phyloP scores from a whole-genome alignment of 2,888 invertebrate species.

The Eilema sororculum region DNA sequence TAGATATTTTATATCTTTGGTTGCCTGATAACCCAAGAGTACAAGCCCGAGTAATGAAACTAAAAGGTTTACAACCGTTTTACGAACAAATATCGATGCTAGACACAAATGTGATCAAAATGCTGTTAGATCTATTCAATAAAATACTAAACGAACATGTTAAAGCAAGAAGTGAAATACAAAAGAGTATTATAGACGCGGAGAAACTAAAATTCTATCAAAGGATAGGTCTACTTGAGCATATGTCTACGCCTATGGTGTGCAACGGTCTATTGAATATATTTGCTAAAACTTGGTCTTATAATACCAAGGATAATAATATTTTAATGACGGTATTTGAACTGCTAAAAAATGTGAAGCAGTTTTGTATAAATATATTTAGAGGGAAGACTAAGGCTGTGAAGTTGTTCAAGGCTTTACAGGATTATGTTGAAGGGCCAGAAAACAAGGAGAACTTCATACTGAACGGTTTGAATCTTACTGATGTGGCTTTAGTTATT shows the following conservation, averaged over 20 bases:
- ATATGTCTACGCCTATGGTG: slow-evolving; percentile 60
- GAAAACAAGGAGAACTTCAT: slow-evolving; percentile 51
- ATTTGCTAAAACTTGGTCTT: slow-evolving; percentile 58
- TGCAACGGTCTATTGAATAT: slow-evolving; percentile 73
- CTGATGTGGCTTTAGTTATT: slow-evolving; percentile 54
- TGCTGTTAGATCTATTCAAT: slow-evolving; percentile 70
- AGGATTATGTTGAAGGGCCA: slow-evolving; percentile 55
- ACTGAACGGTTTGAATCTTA: slow-evolving; percentile 52
- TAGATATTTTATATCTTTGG: slow-evolving; percentile 71
- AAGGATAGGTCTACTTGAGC: slow-evolving; percentile 72
- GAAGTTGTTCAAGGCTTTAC: slow-evolving; percentile 57
- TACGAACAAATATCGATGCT: slow-evolving; percentile 69
- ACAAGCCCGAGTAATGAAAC: slow-evolving; percentile 74
- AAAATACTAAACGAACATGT: slow-evolving; percentile 74
- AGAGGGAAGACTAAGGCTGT: slow-evolving; percentile 58
- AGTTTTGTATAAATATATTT: slow-evolving; percentile 63
- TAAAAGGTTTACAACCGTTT: slow-evolving; percentile 73
- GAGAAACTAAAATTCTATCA: slow-evolving; percentile 64
- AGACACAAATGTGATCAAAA: slow-evolving; percentile 59
- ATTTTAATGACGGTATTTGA: slow-evolving; percentile 60
- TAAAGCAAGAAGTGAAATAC: slow-evolving; percentile 49
- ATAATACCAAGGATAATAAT: slow-evolving; percentile 52
- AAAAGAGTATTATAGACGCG: slow-evolving; percentile 52
- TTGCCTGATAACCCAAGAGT: slow-evolving; percentile 71
- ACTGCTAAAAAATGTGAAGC: slow-evolving; percentile 64